Percentiles rank a stretch among this genome's conserved stretches.
Evolutionary conservation across 2,797 vertebrate genomes (phyloP).

Genomic region (Centropyge bicolor): DNA sequence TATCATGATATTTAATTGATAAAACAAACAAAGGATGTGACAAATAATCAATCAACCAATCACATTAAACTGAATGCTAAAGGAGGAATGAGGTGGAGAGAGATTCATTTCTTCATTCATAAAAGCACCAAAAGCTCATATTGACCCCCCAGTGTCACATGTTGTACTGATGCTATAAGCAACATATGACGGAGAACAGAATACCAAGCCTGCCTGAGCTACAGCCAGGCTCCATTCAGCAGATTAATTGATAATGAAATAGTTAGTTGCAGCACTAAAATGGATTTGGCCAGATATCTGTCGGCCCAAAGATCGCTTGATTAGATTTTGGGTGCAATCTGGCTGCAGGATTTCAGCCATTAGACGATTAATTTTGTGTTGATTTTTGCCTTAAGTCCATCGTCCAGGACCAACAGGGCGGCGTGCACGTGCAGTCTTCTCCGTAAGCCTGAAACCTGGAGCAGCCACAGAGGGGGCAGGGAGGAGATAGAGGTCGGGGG

Average conservation of each 20-base stretch:
- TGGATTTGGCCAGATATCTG: not conserved
- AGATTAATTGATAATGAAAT: not conserved
- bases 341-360: conserved; percentile 18
- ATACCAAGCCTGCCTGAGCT: not conserved
- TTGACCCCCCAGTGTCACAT: not conserved
- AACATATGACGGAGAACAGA: not conserved
- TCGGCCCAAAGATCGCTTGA: conserved; percentile 1
- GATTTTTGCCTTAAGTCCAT: not conserved
- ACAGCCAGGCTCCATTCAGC: not conserved
- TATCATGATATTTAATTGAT: not conserved
- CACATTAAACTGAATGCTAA: not conserved
- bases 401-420: not conserved
- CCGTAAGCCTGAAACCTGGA: not conserved
- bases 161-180: not conserved
- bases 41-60: too few species aligned
- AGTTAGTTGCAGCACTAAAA: not conserved
- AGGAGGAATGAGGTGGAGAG: not conserved
- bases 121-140: not conserved
- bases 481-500: too few species aligned
- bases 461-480: not conserved
- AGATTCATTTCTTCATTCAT: too few species aligned
- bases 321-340: conserved; percentile 15
- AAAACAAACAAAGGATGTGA: too few species aligned
- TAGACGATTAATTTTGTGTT: conserved; percentile 7
- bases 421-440: not conserved